Evolutionary conservation across 2,888 invertebrate species (phyloP).

Genomic region (Eilema sororculum): DNA sequence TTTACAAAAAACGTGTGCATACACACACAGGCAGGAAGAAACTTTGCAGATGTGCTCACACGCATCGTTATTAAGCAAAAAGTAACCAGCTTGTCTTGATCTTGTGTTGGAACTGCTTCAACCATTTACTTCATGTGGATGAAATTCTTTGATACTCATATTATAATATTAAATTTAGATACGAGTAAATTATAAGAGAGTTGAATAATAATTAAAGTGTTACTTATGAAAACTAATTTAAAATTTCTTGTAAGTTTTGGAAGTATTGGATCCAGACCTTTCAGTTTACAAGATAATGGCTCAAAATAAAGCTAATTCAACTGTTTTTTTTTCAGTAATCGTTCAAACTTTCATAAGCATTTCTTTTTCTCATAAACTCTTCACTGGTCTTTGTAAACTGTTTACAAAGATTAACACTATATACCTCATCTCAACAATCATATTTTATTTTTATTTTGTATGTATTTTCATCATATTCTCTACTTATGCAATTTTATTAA

Average conservation of each 20-base stretch:
- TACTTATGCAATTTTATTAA: conserved; percentile 73
- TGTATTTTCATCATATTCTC: conserved; percentile 60
- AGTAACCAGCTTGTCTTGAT: conserved; percentile 65
- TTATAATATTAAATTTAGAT: not conserved
- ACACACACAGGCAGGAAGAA: conserved; percentile 67
- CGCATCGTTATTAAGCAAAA: conserved; percentile 73
- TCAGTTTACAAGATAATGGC: conserved; percentile 11
- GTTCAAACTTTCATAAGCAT: conserved; percentile 44
- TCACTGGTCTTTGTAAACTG: conserved; percentile 29
- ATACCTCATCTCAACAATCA: conserved; percentile 34
- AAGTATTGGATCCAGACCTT: not conserved
- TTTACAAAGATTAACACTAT: conserved; percentile 30
- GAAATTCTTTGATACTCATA: not conserved
- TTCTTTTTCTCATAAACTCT: conserved; percentile 43
- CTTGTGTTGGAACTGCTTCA: conserved; percentile 56
- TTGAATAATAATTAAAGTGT: not conserved
- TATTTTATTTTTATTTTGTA: conserved; percentile 56
- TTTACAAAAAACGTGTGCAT: conserved; percentile 64
- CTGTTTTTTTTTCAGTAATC: conserved; percentile 32
- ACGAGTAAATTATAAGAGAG: not conserved
- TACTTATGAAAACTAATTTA: conserved; percentile 1
- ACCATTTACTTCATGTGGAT: conserved; percentile 41
- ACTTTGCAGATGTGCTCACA: conserved; percentile 81
- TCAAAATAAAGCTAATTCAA: conserved; percentile 16
- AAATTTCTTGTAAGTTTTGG: not conserved